Evolutionary conservation across 2,888 invertebrate genomes (phyloP).

Genomic region (Gortyna flavago): DNA sequence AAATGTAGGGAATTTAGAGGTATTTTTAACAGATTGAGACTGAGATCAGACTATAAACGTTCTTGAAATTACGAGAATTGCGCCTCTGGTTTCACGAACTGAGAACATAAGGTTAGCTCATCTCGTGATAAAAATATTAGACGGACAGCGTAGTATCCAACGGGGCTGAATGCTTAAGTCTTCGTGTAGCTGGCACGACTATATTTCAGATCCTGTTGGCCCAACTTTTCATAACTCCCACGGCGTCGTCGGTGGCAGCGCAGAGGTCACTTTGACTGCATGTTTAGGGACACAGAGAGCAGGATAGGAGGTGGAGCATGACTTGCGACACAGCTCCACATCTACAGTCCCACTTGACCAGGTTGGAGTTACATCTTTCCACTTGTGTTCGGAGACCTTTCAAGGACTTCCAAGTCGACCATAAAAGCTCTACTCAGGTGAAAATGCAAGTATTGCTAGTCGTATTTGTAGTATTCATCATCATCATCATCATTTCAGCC

Average conservation of each 20-base stretch:
- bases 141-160: no score
- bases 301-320: not conserved
- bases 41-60: no score
- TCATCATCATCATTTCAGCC: no score
- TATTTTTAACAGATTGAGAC: no score
- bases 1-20: no score
- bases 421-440: not conserved
- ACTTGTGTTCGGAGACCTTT: no score
- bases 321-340: not conserved
- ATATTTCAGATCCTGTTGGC: not conserved
- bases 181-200: no score
- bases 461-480: not conserved
- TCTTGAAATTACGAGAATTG: no score
- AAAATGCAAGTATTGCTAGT: not conserved
- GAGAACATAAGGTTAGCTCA: not conserved
- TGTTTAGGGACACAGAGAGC: no score
- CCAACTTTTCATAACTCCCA: not conserved
- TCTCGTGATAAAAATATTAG: no score
- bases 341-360: not conserved
- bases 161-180: no score
- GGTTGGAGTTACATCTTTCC: not conserved
- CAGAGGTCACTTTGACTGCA: not conserved
- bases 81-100: not conserved
- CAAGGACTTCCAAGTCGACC: no score
- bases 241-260: not conserved